Conservation (phyloP, 2,113 vertebrate genomes). For the Halcyon senegalensis region DNA sequence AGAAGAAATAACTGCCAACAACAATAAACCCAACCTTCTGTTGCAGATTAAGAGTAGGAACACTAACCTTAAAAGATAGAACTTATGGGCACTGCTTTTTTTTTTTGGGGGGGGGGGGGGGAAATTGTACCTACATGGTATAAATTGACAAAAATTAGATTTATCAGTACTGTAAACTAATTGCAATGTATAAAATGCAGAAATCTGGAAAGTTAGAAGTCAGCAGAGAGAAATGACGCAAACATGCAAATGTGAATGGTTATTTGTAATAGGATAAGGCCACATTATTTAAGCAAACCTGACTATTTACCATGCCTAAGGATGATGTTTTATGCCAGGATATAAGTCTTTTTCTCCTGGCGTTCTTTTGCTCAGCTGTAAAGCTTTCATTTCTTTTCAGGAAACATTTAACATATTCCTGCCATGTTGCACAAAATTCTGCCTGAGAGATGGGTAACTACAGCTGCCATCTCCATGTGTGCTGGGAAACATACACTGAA, state of each 20-base stretch:
- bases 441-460: not conserved
- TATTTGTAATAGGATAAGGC: not conserved
- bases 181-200: not conserved
- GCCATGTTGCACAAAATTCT: not conserved
- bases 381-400: not conserved
- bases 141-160: not conserved
- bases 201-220: not conserved
- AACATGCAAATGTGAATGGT: not conserved
- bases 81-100: not conserved
- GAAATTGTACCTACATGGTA: accelerated
- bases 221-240: not conserved
- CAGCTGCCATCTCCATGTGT: not conserved
- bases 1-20: not conserved
- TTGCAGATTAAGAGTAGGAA: not conserved
- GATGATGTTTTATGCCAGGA: not conserved
- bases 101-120: not conserved
- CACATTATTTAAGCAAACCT: not conserved
- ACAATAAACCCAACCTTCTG: not conserved
- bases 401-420: not conserved
- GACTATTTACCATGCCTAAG: not conserved
- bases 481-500: not conserved
- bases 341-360: not conserved
- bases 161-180: not conserved
- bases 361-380: not conserved
- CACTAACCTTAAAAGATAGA: not conserved